Evolutionary conservation across 2,113 vertebrate genomes (phyloP).

Genomic region (Aplodontia rufa): DNA sequence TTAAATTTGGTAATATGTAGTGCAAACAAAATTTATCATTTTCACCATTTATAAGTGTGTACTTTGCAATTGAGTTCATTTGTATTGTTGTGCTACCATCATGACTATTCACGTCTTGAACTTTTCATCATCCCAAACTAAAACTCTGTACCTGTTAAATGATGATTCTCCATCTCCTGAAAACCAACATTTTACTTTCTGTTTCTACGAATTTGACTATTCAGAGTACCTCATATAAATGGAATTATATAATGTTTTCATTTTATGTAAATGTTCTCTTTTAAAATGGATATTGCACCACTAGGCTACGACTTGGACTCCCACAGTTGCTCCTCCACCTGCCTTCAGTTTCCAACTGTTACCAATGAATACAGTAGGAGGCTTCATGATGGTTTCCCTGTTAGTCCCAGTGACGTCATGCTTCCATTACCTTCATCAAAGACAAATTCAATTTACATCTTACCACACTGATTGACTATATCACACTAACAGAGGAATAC

Average conservation of each 20-base stretch:
- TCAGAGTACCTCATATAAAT: background rate
- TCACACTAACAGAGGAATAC: background rate
- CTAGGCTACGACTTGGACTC: background rate
- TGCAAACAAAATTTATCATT: background rate
- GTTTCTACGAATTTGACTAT: background rate
- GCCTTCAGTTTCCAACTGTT: background rate
- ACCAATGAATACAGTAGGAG: background rate
- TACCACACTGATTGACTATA: background rate
- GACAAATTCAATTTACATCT: background rate
- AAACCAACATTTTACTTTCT: background rate
- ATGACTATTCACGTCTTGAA: background rate
- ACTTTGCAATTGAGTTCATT: too few relatives aligned
- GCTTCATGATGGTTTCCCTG: background rate
- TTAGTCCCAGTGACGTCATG: background rate
- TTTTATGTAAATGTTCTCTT: background rate
- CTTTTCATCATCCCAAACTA: background rate
- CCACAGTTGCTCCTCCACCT: background rate
- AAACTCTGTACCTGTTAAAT: background rate
- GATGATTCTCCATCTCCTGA: background rate
- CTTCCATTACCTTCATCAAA: background rate
- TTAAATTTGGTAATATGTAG: background rate
- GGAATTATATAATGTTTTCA: background rate
- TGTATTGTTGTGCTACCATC: background rate
- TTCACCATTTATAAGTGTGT: background rate
- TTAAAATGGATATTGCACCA: background rate